Base-by-base conservation (phyloP, 2,888 invertebrate species). In the Rhaphigaster nebulosa region DNA sequence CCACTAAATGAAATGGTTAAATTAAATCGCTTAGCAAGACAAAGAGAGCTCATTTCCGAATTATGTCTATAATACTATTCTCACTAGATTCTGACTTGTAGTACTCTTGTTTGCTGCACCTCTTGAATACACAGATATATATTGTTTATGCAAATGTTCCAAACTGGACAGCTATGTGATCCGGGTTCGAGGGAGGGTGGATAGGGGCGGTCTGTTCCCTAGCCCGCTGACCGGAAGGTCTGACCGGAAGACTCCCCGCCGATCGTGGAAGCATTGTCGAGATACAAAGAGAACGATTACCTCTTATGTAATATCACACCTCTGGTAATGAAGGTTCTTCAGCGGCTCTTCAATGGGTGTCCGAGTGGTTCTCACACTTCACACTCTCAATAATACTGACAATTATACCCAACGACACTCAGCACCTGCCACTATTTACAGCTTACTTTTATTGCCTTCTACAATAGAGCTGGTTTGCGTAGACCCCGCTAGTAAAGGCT, bases 241-340 rank as follows among this genome's bases (percentile, higher is more conserved):
- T 60, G 88, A 60, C 88, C 88, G 88, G 88, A 88, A 88, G 88
- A 41, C 88, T n/a, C 88, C 88, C 88, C 88, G 88, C 41, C 88
- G 88, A 41, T 56, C 88, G 65, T 23, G 88, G 60, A 56, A 26
- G 20, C 60, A 60, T 88, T 88, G 88, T 88, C 23, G 45, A 8
- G 45, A 12, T 18, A 88, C 88, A 88, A 88, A 54, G 88, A 60
- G 60, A 88, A 88, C 88, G 88, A 88, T 88, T 88, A 88, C 56
- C 88, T 60, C 88, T 88, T 88, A 41, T 88, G 88, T 88, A 88
- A 88, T 88, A 88, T 60, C 88, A 88, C 88, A 88, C 88, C 88
- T 88, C 56, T 50, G 45, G 45, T 84, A 84, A 84, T 84, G 84
- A 50, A 50, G n/a, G 84, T 84, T 84, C 84, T 88, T 60, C 13